Evolutionary conservation across 2,888 invertebrate genomes (phyloP).

Genomic region (Noctuana brunneofusca): DNA sequence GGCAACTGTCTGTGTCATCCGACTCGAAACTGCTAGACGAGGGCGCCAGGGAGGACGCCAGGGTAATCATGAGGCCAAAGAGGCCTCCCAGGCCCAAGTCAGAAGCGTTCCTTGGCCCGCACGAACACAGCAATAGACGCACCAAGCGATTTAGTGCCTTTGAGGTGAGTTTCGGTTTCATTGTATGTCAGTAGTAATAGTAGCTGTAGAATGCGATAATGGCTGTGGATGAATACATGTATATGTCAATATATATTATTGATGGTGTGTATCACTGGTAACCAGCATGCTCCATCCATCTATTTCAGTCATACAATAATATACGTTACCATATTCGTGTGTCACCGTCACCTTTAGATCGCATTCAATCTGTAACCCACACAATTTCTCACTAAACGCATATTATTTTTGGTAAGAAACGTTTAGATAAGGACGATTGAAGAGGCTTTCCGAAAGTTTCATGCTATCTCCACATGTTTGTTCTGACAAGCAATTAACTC

Average conservation of each 20-base stretch:
- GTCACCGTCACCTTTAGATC: no score
- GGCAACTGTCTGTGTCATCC: slow-evolving; percentile 95
- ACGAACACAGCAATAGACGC: slow-evolving; percentile 89
- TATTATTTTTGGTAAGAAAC: no score
- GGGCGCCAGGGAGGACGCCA: slow-evolving; percentile 93
- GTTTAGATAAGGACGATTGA: no score
- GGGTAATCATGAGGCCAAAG: slow-evolving; percentile 94
- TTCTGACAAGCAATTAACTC: not conserved
- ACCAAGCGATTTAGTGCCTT: slow-evolving; percentile 98
- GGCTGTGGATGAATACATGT: no score
- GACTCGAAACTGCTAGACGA: slow-evolving; percentile 96
- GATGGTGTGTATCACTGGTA: no score
- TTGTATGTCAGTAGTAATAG: not conserved
- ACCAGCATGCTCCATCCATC: no score
- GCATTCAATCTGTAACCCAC: no score
- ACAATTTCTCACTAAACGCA: no score
- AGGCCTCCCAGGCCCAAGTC: slow-evolving; percentile 97
- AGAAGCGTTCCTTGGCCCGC: slow-evolving; percentile 93
- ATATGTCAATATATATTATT: no score
- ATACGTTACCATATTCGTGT: no score
- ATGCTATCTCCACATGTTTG: not conserved
- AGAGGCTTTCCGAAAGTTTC: not conserved
- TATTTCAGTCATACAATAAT: no score
- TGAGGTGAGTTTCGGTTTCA: slow-evolving; percentile 87
- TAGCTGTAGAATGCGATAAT: no score